A percentile compares a stretch with the other conserved stretches of the same genome.
Evolutionary conservation across 2,888 invertebrate species (phyloP).

Genomic region (Chloromyia formosa): DNA sequence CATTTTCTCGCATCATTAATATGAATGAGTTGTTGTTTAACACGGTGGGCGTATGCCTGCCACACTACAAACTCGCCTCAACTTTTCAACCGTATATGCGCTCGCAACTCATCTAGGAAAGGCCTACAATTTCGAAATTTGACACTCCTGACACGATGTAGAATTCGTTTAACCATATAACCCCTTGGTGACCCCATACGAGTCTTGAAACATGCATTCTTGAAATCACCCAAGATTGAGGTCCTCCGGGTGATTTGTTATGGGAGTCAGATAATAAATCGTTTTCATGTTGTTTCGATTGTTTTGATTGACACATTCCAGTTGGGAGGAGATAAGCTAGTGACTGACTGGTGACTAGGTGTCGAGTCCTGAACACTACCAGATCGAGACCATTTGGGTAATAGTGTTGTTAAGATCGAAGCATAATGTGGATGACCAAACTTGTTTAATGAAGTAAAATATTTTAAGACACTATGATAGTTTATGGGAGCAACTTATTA

Average conservation of each 20-base stretch:
- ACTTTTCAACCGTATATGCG: background rate
- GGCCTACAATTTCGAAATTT: conserved; percentile 19
- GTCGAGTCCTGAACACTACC: conserved; percentile 11
- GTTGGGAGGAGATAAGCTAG: conserved; percentile 38
- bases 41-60: conserved; percentile 27
- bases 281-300: conserved; percentile 33
- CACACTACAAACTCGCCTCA: conserved; percentile 17
- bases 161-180: conserved; percentile 31
- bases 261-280: conserved; percentile 43
- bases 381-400: background rate
- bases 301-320: conserved; percentile 48
- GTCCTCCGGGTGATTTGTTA: conserved; percentile 40
- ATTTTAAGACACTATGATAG: too few species aligned
- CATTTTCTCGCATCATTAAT: conserved; percentile 32
- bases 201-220: conserved; percentile 9
- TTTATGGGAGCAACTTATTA: too few species aligned
- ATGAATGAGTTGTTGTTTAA: conserved; percentile 36
- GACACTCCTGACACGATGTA: conserved; percentile 35
- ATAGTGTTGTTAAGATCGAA: background rate
- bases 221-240: conserved; percentile 22
- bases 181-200: conserved; percentile 29
- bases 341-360: conserved; percentile 26
- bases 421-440: too few species aligned
- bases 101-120: background rate
- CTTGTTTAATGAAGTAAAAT: too few species aligned